A percentile compares a stretch with the other conserved stretches of the same genome.
These are phyloP conservation scores for Pogonocherus hispidulus DNA, from an alignment of 2,888 invertebrate species.

Conservation along the genomic window DNA sequence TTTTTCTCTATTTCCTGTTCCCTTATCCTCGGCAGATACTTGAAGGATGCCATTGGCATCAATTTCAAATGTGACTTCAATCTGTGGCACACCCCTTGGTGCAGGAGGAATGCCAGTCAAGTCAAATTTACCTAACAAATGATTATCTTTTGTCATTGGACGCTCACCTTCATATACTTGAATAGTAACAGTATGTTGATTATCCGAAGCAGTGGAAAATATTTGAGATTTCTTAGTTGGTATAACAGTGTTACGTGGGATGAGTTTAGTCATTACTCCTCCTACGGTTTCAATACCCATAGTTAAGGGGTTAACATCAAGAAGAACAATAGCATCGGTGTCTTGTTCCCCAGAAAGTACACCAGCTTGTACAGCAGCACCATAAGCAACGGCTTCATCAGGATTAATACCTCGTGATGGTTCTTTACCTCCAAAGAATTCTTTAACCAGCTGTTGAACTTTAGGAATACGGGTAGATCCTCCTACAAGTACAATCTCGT, in stretches of 20 bases:
- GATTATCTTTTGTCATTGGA: conserved; percentile 99
- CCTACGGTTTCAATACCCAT: conserved; percentile 99
- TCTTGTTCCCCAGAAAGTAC: conserved; percentile 98
- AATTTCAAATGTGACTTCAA: conserved; percentile 95
- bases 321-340: conserved; percentile 94
- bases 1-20: conserved; percentile 98
- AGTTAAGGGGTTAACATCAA: conserved; percentile 98
- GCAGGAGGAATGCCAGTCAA: conserved; percentile 97
- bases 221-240: conserved; percentile 99
- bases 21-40: conserved; percentile 99
- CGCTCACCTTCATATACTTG: conserved; percentile 99
- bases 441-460: conserved; percentile 92
- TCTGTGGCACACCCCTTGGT: conserved; percentile 93
- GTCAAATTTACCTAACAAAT: conserved; percentile 98
- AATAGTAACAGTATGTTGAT: conserved; percentile 99
- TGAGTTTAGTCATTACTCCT: conserved; percentile 99
- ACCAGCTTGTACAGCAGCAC: conserved; percentile 98
- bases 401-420: conserved; percentile 98
- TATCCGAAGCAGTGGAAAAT: conserved; percentile 99
- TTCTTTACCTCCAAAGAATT: conserved; percentile 98
- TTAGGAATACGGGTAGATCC: conserved; percentile 99
- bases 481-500: conserved; percentile 98
- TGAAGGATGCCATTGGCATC: conserved; percentile 95
- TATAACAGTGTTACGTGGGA: conserved; percentile 97
- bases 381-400: conserved; percentile 99